phyloP scores from a whole-genome alignment of 2,797 vertebrate species.

The Ispidina picta region DNA sequence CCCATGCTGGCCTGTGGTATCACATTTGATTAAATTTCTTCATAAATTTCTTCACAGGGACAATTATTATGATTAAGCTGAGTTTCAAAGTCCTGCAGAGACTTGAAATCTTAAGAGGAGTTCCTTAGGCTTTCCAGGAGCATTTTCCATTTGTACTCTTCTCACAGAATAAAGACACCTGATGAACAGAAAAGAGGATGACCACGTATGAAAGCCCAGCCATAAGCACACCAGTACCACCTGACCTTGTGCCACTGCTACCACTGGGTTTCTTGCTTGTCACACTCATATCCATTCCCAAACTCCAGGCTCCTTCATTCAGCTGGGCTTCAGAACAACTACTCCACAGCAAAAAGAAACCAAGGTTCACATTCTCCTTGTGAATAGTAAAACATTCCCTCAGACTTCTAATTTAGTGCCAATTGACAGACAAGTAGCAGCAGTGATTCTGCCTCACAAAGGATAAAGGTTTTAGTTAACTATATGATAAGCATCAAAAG shows the following conservation, averaged over 20 bases:
- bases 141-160: neutral
- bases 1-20: neutral
- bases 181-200: neutral
- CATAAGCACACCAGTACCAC: neutral
- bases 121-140: neutral
- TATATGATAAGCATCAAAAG: neutral
- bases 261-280: neutral
- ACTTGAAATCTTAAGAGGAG: neutral
- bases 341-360: neutral
- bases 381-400: neutral
- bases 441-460: neutral
- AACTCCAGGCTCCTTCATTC: neutral
- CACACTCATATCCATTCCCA: neutral
- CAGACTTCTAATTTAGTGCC: neutral
- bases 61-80: neutral
- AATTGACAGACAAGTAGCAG: neutral
- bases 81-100: neutral
- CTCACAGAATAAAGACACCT: neutral
- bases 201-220: neutral
- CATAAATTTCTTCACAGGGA: neutral
- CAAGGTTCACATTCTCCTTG: neutral
- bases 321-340: neutral
- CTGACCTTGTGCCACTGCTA: neutral
- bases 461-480: neutral
- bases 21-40: neutral